These are phyloP conservation scores for Actinia equina DNA, from an alignment of 64 coral and sea anemone genomes.

Conservation along the genomic window DNA sequence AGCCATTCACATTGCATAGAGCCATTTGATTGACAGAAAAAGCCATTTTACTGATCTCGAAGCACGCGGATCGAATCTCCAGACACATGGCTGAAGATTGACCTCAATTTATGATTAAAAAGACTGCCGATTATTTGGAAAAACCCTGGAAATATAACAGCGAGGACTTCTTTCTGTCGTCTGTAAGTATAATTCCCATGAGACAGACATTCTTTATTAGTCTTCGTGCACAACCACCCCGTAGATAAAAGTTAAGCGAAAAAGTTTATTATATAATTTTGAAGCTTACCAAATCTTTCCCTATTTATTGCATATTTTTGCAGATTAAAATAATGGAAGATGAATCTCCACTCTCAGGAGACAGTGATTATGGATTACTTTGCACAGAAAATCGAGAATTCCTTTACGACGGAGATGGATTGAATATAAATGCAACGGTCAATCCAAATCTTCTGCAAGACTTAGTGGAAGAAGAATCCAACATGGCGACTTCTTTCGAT, in stretches of 20 bases:
- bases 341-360: background rate
- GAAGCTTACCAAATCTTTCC: background rate
- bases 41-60: constrained; percentile 11
- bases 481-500: background rate
- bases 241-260: background rate
- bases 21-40: constrained; percentile 2
- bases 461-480: constrained; percentile 16
- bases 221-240: background rate
- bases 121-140: background rate
- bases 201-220: background rate
- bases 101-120: background rate
- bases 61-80: constrained; percentile 8
- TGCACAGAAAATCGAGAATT: constrained; percentile 55
- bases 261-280: background rate
- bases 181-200: background rate
- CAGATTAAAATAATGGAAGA: constrained; percentile 17
- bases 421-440: background rate
- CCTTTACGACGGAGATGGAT: constrained; percentile 19
- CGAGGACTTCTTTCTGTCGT: background rate
- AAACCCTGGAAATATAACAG: background rate
- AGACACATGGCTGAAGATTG: background rate
- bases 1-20: background rate
- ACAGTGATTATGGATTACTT: constrained; percentile 21
- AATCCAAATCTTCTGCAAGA: constrained; percentile 3
- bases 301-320: background rate